Evolutionary conservation across 1,140 invertebrate genomes (phyloP).

Genomic region (Cherax destructor): DNA sequence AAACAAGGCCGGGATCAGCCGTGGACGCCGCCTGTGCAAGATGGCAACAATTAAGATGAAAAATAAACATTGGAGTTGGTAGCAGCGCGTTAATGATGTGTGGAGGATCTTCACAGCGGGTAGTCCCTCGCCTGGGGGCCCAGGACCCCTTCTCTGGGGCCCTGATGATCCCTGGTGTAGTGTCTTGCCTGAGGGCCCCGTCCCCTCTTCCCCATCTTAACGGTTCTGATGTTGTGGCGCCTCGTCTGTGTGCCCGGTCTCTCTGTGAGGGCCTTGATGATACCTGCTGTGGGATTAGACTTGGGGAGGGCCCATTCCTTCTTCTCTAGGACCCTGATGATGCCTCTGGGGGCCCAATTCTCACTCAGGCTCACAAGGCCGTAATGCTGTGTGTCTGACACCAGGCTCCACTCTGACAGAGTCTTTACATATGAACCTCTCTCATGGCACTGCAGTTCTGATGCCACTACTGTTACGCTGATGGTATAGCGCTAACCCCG

Average conservation of each 20-base stretch:
- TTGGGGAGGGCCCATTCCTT: neutral
- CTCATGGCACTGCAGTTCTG: too few species aligned
- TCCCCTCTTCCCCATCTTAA: neutral
- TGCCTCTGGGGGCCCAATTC: neutral
- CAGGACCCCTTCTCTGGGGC: neutral
- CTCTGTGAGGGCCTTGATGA: neutral
- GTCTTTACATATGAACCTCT: too few species aligned
- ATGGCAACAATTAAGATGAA: constrained; percentile 61
- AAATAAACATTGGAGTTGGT: constrained; percentile 57
- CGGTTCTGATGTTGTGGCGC: neutral
- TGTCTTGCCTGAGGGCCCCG: neutral
- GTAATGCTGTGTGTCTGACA: neutral
- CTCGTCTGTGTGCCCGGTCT: neutral
- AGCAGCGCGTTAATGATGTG: constrained; percentile 53
- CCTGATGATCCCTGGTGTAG: neutral
- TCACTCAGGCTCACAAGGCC: neutral
- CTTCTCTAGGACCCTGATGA: neutral
- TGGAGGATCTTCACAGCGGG: constrained; percentile 25
- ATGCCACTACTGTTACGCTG: too few species aligned
- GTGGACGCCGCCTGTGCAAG: constrained; percentile 40
- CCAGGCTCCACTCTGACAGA: too few species aligned
- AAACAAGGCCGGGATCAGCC: constrained; percentile 55
- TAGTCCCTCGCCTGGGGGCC: neutral
- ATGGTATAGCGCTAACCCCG: too few species aligned
- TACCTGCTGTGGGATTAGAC: neutral